These are phyloP conservation scores for Drosophila dunni DNA, from an alignment of 1,140 invertebrate genomes.

Conservation along the genomic window DNA sequence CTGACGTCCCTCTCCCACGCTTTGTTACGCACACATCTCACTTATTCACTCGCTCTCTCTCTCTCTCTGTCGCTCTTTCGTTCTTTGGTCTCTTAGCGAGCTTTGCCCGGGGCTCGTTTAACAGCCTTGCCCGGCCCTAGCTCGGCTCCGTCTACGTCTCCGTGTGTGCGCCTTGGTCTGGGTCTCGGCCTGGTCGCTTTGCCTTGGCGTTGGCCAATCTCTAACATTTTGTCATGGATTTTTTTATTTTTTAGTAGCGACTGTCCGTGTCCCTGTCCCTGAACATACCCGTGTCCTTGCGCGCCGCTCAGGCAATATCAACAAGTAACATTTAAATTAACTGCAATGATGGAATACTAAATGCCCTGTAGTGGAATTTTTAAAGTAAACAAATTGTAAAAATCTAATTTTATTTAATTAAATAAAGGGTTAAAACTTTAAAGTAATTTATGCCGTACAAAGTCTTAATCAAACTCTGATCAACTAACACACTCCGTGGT, in stretches of 20 bases:
- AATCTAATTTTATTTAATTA: too few relatives aligned
- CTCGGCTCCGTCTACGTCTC: conserved; percentile 1
- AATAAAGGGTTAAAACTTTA: background rate
- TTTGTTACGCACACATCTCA: background rate
- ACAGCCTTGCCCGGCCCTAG: conserved; percentile 33
- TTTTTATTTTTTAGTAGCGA: conserved; percentile 33
- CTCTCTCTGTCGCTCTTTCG: background rate
- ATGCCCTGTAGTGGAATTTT: conserved; percentile 9
- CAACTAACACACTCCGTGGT: background rate
- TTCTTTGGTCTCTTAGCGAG: conserved; percentile 28
- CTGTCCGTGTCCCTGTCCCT: conserved; percentile 2
- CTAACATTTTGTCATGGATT: conserved; percentile 75
- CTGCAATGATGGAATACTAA: background rate
- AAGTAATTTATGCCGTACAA: too few relatives aligned
- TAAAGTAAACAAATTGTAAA: too few relatives aligned
- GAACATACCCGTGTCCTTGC: conserved; percentile 56
- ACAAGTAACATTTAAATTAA: conserved; percentile 50
- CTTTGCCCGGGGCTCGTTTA: conserved; percentile 61
- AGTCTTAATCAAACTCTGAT: too few relatives aligned
- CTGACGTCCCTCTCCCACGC: conserved; percentile 7
- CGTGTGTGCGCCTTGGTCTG: conserved; percentile 14
- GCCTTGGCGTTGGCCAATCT: conserved; percentile 64
- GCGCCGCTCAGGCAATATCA: conserved; percentile 50
- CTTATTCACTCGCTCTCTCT: conserved; percentile 4
- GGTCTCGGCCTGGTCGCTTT: conserved; percentile 18